Percentiles rank a stretch among this genome's conserved stretches.
These are phyloP conservation scores for Ellobium chinense DNA, from an alignment of 2,888 invertebrate genomes.

Conservation along the genomic window DNA sequence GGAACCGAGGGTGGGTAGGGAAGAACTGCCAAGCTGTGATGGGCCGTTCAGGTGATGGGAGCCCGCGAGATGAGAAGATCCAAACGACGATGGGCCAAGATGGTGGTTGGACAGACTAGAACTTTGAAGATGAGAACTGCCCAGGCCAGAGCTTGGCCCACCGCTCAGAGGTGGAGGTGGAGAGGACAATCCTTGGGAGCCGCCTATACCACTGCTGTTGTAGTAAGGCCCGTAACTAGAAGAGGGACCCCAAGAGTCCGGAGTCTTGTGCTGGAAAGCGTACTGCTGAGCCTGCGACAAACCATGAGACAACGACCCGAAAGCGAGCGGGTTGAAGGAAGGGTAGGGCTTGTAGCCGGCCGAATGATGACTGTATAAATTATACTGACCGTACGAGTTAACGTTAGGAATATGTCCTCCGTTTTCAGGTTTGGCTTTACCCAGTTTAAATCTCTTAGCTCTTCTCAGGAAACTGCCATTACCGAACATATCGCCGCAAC, in stretches of 20 bases:
- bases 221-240: constrained; percentile 20
- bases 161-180: constrained; percentile 8
- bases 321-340: constrained; percentile 58
- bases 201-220: neutral
- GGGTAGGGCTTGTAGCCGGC: constrained; percentile 65
- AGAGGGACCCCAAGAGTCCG: constrained; percentile 23
- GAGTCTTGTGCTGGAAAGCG: constrained; percentile 50
- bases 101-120: constrained; percentile 11
- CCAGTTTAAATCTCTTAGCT: constrained; percentile 75
- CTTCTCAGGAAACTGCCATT: constrained; percentile 78
- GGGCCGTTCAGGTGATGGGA: neutral
- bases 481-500: constrained; percentile 78
- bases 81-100: constrained; percentile 8
- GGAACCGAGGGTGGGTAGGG: neutral
- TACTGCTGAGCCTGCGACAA: constrained; percentile 65
- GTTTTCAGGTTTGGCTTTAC: constrained; percentile 53
- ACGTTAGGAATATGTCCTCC: constrained; percentile 64
- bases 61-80: neutral
- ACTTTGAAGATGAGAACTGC: neutral
- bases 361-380: constrained; percentile 62
- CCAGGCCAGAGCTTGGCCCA: neutral
- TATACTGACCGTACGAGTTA: constrained; percentile 69
- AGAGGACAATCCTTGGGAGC: constrained; percentile 9
- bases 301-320: constrained; percentile 62
- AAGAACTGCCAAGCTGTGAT: constrained; percentile 2